Evolutionary conservation across 2,888 invertebrate species (phyloP).

Genomic region (Chirona hameri): DNA sequence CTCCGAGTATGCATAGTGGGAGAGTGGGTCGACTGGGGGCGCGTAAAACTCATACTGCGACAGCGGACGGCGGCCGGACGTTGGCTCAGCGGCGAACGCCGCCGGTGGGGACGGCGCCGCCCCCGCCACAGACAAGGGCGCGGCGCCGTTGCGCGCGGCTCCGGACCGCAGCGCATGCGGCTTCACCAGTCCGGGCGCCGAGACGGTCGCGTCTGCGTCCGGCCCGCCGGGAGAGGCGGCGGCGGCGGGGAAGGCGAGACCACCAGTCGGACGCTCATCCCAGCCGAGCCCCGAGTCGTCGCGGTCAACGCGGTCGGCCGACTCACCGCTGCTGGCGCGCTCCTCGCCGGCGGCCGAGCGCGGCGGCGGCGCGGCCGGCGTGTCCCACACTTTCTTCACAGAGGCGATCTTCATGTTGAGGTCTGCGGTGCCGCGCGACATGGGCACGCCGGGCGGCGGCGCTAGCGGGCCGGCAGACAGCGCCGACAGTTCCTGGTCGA

Average conservation of each 20-base stretch:
- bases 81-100: constrained; percentile 37
- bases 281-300: constrained; percentile 12
- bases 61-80: constrained; percentile 37
- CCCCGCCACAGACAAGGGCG: not conserved
- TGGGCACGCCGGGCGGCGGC: constrained; percentile 34
- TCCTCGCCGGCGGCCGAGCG: not conserved
- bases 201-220: constrained; percentile 24
- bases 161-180: too few relatives aligned
- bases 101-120: constrained; percentile 22
- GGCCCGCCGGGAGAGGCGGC: not conserved
- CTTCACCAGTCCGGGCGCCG: constrained; percentile 45
- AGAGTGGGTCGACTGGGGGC: not conserved
- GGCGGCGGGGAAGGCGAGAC: not conserved
- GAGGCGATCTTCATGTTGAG: constrained; percentile 90
- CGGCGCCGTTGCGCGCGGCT: too few relatives aligned
- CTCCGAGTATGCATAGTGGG: not conserved
- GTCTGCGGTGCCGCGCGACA: constrained; percentile 55
- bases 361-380: constrained; percentile 37
- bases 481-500: constrained; percentile 63
- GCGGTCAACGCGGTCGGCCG: not conserved
- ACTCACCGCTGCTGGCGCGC: constrained; percentile 1
- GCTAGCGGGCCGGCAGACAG: constrained; percentile 32
- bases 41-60: constrained; percentile 29
- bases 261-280: constrained; percentile 27
- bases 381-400: constrained; percentile 69